Percentiles rank a stretch among this genome's conserved stretches.
phyloP scores from a whole-genome alignment of 1,140 invertebrate species.

The Matsumurasca onukii region DNA sequence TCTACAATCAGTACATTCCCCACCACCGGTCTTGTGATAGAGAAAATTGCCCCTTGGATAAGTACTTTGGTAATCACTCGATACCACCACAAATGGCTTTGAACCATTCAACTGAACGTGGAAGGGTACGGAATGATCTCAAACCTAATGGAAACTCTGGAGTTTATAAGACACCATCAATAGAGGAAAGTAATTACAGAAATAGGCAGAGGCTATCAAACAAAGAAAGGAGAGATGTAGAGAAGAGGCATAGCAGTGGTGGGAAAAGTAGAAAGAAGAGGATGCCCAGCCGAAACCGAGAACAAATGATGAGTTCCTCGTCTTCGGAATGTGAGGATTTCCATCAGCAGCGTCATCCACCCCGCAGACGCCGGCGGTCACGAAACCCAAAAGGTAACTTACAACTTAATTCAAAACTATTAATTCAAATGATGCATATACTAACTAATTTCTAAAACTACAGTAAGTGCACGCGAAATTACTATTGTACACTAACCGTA shows the following conservation, averaged over 20 bases:
- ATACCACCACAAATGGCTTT: background rate
- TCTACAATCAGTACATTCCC: background rate
- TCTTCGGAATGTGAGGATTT: slow-evolving; percentile 1
- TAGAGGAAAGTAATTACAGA: background rate
- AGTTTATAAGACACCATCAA: background rate
- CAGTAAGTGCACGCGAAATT: too few relatives aligned
- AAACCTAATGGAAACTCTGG: background rate
- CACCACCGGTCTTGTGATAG: background rate
- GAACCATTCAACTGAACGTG: background rate
- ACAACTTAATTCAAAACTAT: too few relatives aligned
- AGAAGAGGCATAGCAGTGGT: background rate
- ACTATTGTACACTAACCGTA: too few relatives aligned
- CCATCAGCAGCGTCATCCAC: background rate
- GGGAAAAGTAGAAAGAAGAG: background rate
- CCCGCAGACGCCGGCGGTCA: background rate
- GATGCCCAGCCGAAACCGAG: background rate
- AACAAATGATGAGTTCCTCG: slow-evolving; percentile 4
- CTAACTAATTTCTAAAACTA: too few relatives aligned
- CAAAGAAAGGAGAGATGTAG: background rate
- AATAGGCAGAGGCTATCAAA: background rate
- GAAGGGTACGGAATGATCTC: too few relatives aligned
- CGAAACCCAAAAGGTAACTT: slow-evolving; percentile 7
- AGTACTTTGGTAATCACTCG: background rate
- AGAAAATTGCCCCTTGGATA: slow-evolving; percentile 9
- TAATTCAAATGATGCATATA: too few relatives aligned